A percentile compares a stretch with the other conserved stretches of the same genome.
phyloP scores from a whole-genome alignment of 2,113 vertebrate species.

The Neodontobutis hainanensis region DNA sequence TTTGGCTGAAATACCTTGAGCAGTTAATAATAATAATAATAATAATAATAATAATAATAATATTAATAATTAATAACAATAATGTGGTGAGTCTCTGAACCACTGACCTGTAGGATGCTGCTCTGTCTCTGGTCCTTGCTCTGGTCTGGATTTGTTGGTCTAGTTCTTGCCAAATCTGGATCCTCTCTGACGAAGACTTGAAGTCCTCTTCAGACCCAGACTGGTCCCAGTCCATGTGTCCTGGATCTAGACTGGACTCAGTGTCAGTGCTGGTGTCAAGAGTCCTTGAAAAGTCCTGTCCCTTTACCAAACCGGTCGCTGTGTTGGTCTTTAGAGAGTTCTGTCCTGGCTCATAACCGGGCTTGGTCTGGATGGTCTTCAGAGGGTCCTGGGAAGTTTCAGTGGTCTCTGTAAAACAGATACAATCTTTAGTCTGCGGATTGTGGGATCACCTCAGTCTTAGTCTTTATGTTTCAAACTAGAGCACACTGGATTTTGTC shows the following conservation, averaged over 20 bases:
- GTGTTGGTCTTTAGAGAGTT: conserved; percentile 16
- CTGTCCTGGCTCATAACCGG: not conserved
- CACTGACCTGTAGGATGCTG: not conserved
- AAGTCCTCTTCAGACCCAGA: conserved; percentile 71
- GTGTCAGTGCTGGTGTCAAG: too few species aligned
- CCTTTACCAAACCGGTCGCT: too few species aligned
- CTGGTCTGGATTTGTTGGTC: conserved; percentile 68
- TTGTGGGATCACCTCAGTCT: too few species aligned
- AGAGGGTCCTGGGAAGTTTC: not conserved
- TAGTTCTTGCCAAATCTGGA: conserved; percentile 84
- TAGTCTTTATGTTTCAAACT: too few species aligned
- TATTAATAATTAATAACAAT: too few species aligned
- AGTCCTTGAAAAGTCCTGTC: too few species aligned
- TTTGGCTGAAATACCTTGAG: too few species aligned
- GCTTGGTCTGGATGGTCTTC: not conserved
- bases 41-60: too few species aligned
- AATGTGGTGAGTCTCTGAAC: too few species aligned
- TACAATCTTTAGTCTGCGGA: not conserved
- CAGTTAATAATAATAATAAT: too few species aligned
- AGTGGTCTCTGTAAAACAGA: not conserved
- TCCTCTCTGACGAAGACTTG: conserved; percentile 81
- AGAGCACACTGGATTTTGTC: too few species aligned
- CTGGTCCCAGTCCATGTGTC: conserved; percentile 2
- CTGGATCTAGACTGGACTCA: not conserved
- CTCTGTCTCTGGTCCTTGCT: not conserved